Base-by-base conservation (phyloP, 1,140 invertebrate species). In the Tetranychus urticae region DNA sequence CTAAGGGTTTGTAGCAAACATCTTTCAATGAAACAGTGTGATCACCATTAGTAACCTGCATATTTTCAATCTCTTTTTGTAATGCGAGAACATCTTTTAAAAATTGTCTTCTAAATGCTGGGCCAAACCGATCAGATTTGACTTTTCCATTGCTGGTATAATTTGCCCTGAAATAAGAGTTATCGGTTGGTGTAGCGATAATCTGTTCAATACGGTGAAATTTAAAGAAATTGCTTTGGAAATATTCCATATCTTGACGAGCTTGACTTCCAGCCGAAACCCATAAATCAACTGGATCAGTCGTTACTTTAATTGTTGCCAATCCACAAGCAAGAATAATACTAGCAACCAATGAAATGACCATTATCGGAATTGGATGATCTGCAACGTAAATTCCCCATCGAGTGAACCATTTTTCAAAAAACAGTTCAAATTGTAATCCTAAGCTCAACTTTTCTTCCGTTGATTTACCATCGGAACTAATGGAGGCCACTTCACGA, bases 201-300 rank as follows among this genome's bases (percentile, higher is more conserved):
- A 94, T 71, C 72, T 93, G 88, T 73, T 97, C 89, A 2, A 84
- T 86, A 63, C 96, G 78, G 72, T 94, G 97, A 72, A 99, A 99
- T 63, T 58, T 66, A 59, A 62, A 79, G 71, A 96, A 96, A 66
- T 91, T 82, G 3, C 79, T 79, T 71, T 98, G 91, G 71, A 88
- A 99, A 73, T 83, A 97, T 63, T 88, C 79, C 64, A 83, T 81
- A 73, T 98, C 89, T 6, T 82, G 67, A 6, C 94, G 78, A 2
- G 90, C 88, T 47, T 83, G 77, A 1, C 87, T 92, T 45, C 76
- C 73, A 0, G 89, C 83, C 0, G 91, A 81, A 0, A 93, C 92
- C 94, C 94, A 99, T 23, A 99, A 74, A 73, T 97, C 82, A 0
- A 98, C 91, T 0, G 94, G 94, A 78, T 98, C 84, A 0, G 89